phyloP scores from a whole-genome alignment of 2,113 vertebrate genomes.

The Nibea coibor region DNA sequence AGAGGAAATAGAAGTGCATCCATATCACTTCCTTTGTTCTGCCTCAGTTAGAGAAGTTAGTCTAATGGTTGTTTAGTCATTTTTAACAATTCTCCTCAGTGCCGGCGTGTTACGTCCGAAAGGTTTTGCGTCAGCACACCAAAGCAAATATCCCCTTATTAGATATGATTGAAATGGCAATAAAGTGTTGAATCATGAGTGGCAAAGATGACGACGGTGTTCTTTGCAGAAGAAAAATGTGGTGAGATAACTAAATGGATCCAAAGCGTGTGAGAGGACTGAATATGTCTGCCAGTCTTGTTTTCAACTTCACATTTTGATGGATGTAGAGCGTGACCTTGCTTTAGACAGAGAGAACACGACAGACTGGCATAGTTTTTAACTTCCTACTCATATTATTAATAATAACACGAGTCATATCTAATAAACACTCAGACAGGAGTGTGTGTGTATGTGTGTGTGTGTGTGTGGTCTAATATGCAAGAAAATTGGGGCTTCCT shows the following conservation, averaged over 20 bases:
- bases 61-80: neutral
- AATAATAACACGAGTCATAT: constrained; percentile 1
- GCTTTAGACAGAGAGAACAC: neutral
- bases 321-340: neutral
- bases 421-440: neutral
- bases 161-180: neutral
- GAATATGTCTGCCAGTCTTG: neutral
- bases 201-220: too few relatives aligned
- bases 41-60: too few relatives aligned
- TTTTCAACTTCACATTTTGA: neutral
- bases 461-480: constrained; percentile 5
- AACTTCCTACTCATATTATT: neutral
- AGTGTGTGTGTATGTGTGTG: neutral
- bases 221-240: too few relatives aligned
- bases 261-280: too few relatives aligned
- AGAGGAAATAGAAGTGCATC: too few relatives aligned
- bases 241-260: neutral
- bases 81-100: neutral
- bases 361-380: neutral
- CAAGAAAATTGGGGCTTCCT: neutral
- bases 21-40: too few relatives aligned
- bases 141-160: neutral
- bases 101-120: too few relatives aligned
- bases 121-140: neutral
- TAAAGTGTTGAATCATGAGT: neutral